Evolutionary conservation across 2,113 vertebrate species (phyloP), one percentile per base, ranked within the genome.

Genomic region (Pachyramphus minor): DNA sequence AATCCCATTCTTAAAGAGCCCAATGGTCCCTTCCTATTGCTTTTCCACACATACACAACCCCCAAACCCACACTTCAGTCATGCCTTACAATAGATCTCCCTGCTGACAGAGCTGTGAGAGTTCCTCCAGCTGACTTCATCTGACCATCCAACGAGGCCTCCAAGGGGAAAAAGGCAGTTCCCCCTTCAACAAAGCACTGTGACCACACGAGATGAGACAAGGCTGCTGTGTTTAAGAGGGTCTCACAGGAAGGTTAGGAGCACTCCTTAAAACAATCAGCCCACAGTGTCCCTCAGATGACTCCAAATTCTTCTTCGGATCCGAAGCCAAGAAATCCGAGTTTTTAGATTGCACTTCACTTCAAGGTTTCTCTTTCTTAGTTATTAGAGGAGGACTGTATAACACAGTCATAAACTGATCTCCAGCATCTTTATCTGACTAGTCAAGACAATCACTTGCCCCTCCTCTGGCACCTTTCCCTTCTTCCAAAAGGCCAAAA

Each of bases 81-180:
- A 68, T 30, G 62, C 5, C 33, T 75, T 80, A 58, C 50, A 60
- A 41, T 5, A 8, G 50, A 33, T 22, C 21, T 74, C 72, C n/a
- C 55, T 82, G 59, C 19, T 64, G 74, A 42, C 5, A 53, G 49
- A 14, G n/a, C 23, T 78, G 52, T 14, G 12, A 55, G 18, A 49
- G 25, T 63, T 55, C 45, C 35, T 60, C 35, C 35, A 60, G 31
- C 0, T 59, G 44, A 14, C 12, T 73, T 35, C n/a, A 77, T 11
- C 1, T 5, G 3, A 42, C 7, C 1, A 3, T 8, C 31, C 63
- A 33, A 35, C 0, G 4, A 71, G 10, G 11, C 18, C 62, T 33
- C 42, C 59, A 21, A 7, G 56, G 19, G 56, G 19, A 23, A 53
- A 83, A 69, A 64, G 6, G 2, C 20, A 24, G 49, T 9, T 68